Evolutionary conservation across 2,797 vertebrate species (phyloP).

Genomic region (Xerus rutilus): DNA sequence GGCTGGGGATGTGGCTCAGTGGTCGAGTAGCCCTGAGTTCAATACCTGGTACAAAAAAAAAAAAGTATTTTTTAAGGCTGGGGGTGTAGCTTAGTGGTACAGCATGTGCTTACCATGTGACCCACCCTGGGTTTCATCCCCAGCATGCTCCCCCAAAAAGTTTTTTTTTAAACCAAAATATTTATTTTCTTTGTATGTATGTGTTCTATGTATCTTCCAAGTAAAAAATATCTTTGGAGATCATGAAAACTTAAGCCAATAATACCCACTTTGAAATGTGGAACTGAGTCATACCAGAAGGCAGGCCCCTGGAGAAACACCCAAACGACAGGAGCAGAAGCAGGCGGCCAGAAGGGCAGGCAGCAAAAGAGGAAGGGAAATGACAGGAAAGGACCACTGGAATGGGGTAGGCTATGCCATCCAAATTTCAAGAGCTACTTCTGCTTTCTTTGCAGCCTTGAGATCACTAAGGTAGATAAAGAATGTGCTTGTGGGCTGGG

Average conservation of each 20-base stretch:
- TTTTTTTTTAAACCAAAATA: conserved; percentile 8
- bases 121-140: not conserved
- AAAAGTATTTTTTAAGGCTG: too few relatives aligned
- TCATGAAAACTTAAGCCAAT: not conserved
- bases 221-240: conserved; percentile 1
- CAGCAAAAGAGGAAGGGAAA: not conserved
- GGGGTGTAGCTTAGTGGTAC: not conserved
- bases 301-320: not conserved
- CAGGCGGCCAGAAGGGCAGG: not conserved
- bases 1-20: too few relatives aligned
- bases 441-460: not conserved
- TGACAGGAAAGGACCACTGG: not conserved
- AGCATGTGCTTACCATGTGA: not conserved
- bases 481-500: not conserved
- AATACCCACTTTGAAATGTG: not conserved
- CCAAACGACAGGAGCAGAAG: not conserved
- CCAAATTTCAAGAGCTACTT: not conserved
- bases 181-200: not conserved
- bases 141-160: not conserved
- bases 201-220: not conserved
- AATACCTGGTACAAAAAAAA: too few relatives aligned
- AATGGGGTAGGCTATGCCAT: not conserved
- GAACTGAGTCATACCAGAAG: not conserved
- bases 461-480: not conserved
- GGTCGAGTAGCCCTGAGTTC: too few relatives aligned